These are phyloP conservation scores for Drosophila mercatorum DNA, from an alignment of 2,888 invertebrate genomes.

Conservation along the genomic window DNA sequence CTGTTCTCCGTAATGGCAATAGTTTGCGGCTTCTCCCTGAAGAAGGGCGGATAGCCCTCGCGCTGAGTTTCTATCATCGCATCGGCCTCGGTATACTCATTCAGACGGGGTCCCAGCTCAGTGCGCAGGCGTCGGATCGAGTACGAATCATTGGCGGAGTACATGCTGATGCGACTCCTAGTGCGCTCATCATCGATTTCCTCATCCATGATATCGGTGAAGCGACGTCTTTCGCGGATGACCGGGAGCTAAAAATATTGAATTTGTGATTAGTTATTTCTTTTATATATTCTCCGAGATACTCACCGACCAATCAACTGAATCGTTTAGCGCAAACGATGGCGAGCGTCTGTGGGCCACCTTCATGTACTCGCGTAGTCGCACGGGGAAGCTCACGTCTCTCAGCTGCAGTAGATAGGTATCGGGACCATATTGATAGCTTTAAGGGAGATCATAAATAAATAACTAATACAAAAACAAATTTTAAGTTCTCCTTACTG, in stretches of 20 bases:
- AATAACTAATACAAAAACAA: background rate
- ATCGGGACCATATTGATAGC: slow-evolving; percentile 98
- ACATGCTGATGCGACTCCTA: slow-evolving; percentile 91
- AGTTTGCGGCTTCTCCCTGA: slow-evolving; percentile 95
- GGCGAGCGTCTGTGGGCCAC: slow-evolving; percentile 93
- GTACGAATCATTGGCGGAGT: slow-evolving; percentile 89
- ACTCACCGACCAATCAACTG: slow-evolving; percentile 91
- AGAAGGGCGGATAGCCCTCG: slow-evolving; percentile 93
- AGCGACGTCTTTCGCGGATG: slow-evolving; percentile 94
- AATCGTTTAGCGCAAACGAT: slow-evolving; percentile 89
- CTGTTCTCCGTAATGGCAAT: slow-evolving; percentile 92
- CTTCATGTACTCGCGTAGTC: slow-evolving; percentile 96
- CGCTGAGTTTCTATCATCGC: slow-evolving; percentile 92
- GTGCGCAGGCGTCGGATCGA: slow-evolving; percentile 91
- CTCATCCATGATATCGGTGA: slow-evolving; percentile 97
- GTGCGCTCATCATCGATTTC: slow-evolving; percentile 95
- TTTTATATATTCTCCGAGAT: background rate
- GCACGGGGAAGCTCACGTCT: slow-evolving; percentile 97
- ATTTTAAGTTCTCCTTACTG: slow-evolving; percentile 87
- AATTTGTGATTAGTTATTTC: background rate
- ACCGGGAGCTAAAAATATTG: slow-evolving; percentile 89
- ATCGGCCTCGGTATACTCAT: slow-evolving; percentile 94
- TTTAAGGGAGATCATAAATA: slow-evolving; percentile 76
- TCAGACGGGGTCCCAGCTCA: slow-evolving; percentile 93
- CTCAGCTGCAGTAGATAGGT: slow-evolving; percentile 97